Evolutionary conservation across 2,888 invertebrate genomes (phyloP), one percentile per base, ranked within the genome.

Genomic region (Ophioninae sp.): DNA sequence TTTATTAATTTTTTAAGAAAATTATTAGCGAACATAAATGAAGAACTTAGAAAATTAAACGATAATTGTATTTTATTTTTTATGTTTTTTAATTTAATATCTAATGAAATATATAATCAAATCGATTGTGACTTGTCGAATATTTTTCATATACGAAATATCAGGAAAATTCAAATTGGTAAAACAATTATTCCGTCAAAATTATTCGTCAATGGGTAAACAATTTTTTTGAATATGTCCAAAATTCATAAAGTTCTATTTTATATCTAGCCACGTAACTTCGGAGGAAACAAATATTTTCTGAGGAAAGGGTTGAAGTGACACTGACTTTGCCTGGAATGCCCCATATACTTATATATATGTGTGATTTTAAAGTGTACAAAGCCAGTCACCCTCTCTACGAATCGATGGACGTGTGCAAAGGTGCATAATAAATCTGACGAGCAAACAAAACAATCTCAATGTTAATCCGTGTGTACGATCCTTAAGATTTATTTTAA

Each of bases 361-460:
- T 37, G 6, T 17, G 37, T 72, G 39, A 17, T 21, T n/a, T 21
- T 17, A 61, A 37, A 59, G 59, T 37, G 70, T 39, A 69, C 69
- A 57, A 56, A 37, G 57, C 21, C 59, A 59, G 23, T 81, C 41
- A 61, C 62, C 65, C 64, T 39, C 37, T 69, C 57, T 17, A 44
- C 74, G 30, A 44, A 69, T 44, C 50, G 20, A 37, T 50, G 65
- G 50, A 61, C 64, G 59, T 75, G 65, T 59, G 37, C 79, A 79
- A 74, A 73, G 20, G 64, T 56, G 61, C 41, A 21, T 59, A 65
- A 65, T 69, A 70, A 82, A 69, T 77, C 59, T 44, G 17, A 67
- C 62, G 59, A 70, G 59, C 50, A 75, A 82, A 61, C 82, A 64
- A 79, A 73, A 64, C 44, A 50, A 10, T 20, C 56, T 61, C 70